A percentile compares a stretch with the other conserved stretches of the same genome.
Evolutionary conservation across 92 coral and sea anemone genomes (phyloP).

Genomic region (Porites cylindrica): DNA sequence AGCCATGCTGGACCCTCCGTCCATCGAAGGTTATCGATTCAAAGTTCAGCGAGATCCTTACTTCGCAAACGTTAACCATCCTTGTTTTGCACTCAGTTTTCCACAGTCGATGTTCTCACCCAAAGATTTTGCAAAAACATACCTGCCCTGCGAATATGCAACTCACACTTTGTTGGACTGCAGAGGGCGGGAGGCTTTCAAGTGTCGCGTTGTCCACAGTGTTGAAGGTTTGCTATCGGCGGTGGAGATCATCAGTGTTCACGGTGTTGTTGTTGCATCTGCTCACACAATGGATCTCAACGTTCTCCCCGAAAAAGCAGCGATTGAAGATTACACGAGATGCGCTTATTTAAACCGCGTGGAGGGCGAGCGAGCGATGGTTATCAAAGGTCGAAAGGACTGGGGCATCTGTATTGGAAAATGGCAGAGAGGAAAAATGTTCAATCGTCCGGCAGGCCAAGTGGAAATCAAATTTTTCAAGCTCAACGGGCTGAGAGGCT

Average conservation of each 20-base stretch:
- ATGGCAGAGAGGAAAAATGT: constrained; percentile 51
- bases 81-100: constrained; percentile 59
- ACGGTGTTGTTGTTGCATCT: constrained; percentile 61
- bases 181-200: constrained; percentile 59
- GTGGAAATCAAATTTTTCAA: constrained; percentile 39
- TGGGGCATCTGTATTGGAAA: constrained; percentile 74
- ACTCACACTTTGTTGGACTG: constrained; percentile 57
- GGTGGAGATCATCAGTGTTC: constrained; percentile 57
- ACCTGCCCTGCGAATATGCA: constrained; percentile 61
- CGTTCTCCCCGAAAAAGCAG: constrained; percentile 49
- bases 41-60: constrained; percentile 43
- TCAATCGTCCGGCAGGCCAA: constrained; percentile 17
- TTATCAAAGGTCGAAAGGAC: constrained; percentile 66
- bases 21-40: constrained; percentile 33
- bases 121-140: constrained; percentile 26
- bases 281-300: constrained; percentile 53
- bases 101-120: constrained; percentile 49
- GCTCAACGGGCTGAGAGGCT: constrained; percentile 29
- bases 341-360: constrained; percentile 33
- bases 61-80: constrained; percentile 50
- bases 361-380: constrained; percentile 74
- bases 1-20: constrained; percentile 7
- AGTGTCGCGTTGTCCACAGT: constrained; percentile 65
- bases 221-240: constrained; percentile 62
- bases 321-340: constrained; percentile 35